Evolutionary conservation across 2,113 vertebrate genomes (phyloP).

Genomic region (Dissostichus mawsoni): DNA sequence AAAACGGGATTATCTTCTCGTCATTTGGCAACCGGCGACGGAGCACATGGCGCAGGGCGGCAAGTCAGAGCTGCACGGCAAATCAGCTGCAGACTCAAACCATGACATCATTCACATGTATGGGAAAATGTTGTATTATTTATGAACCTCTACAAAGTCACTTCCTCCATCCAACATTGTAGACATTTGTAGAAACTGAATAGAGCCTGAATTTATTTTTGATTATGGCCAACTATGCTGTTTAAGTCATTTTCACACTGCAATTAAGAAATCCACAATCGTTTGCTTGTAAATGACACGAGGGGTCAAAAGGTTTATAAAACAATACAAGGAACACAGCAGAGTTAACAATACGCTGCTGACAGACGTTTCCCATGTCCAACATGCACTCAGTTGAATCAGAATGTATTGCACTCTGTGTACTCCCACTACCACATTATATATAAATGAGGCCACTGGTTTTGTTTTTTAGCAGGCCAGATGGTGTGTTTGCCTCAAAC

Average conservation of each 20-base stretch:
- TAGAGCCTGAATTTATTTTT: neutral
- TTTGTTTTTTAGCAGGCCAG: constrained; percentile 7
- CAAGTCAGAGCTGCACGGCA: constrained; percentile 44
- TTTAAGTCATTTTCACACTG: neutral
- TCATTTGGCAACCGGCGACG: constrained; percentile 52
- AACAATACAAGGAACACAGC: constrained; percentile 67
- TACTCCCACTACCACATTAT: neutral
- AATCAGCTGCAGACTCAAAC: constrained; percentile 61
- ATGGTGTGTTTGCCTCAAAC: neutral
- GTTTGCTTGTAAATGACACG: constrained; percentile 43
- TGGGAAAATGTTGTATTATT: constrained; percentile 60
- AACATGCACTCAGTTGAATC: constrained; percentile 29
- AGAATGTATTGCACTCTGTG: constrained; percentile 29
- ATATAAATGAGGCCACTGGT: constrained; percentile 12
- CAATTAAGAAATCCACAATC: constrained; percentile 14
- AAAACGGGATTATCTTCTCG: constrained; percentile 56
- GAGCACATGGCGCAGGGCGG: constrained; percentile 71
- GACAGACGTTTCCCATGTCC: constrained; percentile 40
- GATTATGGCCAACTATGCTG: neutral
- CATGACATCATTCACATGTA: constrained; percentile 77
- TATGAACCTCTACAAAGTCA: constrained; percentile 24
- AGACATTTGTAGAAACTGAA: neutral
- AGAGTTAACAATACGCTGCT: constrained; percentile 47
- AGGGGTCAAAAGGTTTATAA: constrained; percentile 65
- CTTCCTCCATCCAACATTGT: neutral